Conservation (phyloP, 1,140 invertebrate genomes). For the Drosophila parvula region DNA sequence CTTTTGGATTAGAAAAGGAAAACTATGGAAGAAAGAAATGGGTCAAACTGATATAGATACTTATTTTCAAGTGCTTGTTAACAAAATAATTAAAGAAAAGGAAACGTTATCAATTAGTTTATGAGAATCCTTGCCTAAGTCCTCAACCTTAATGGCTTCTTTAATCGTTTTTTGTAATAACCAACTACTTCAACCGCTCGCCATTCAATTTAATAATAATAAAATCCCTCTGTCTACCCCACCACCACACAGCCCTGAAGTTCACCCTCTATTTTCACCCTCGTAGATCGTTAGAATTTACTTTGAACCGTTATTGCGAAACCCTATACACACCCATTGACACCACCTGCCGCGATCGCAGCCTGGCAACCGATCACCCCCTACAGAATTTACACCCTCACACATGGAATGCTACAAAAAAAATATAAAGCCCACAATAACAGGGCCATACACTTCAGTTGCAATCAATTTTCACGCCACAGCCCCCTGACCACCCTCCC, state of each 20-base stretch:
- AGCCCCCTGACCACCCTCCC: background rate
- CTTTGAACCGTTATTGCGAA: slow-evolving; percentile 38
- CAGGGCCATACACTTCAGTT: slow-evolving; percentile 47
- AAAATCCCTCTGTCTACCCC: background rate
- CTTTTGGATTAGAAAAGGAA: slow-evolving; percentile 30
- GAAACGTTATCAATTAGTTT: background rate
- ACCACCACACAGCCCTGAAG: background rate
- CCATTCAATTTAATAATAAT: slow-evolving; percentile 1
- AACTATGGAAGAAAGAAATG: background rate
- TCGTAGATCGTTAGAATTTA: slow-evolving; percentile 29
- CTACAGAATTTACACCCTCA: slow-evolving; percentile 14
- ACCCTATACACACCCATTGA: slow-evolving; percentile 21
- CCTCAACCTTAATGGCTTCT: background rate
- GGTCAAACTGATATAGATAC: slow-evolving; percentile 7
- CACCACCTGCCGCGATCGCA: slow-evolving; percentile 48
- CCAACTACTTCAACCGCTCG: background rate
- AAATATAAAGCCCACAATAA: slow-evolving; percentile 32
- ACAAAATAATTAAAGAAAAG: slow-evolving; percentile 1
- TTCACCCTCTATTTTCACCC: slow-evolving; percentile 12
- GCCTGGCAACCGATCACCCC: slow-evolving; percentile 43
- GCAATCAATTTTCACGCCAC: slow-evolving; percentile 49
- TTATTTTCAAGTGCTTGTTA: background rate
- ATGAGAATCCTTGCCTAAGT: background rate
- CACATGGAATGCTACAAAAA: slow-evolving; percentile 2
- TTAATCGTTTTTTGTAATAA: slow-evolving; percentile 3